Evolutionary conservation across 2,888 invertebrate genomes (phyloP).

Genomic region (Corythucha ciliata): DNA sequence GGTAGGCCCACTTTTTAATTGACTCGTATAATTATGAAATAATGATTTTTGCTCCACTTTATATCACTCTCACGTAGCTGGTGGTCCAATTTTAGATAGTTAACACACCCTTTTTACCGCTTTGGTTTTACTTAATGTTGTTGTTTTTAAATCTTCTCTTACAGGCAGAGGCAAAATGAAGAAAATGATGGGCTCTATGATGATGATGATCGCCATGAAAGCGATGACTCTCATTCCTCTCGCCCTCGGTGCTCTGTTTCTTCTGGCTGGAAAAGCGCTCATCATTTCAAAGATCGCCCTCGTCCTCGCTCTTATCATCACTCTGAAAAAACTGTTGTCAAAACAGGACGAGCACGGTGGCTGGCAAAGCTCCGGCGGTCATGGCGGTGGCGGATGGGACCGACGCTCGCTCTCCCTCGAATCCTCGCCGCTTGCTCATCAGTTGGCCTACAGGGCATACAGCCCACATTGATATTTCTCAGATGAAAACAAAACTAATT

Average conservation of each 20-base stretch:
- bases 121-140: not conserved
- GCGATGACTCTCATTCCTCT: constrained; percentile 71
- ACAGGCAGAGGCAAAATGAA: constrained; percentile 76
- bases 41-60: no score
- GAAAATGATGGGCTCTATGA: constrained; percentile 86
- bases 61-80: no score
- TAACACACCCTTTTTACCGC: no score
- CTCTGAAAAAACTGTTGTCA: constrained; percentile 67
- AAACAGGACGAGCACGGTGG: constrained; percentile 47
- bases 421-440: constrained; percentile 46
- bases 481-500: no score
- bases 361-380: constrained; percentile 46
- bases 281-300: constrained; percentile 74
- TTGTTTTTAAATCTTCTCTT: constrained; percentile 31
- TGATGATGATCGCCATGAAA: constrained; percentile 79
- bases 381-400: constrained; percentile 54
- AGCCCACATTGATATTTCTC: no score
- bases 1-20: no score
- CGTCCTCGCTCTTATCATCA: constrained; percentile 69
- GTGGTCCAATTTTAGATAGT: no score
- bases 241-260: constrained; percentile 68
- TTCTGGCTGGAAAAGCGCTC: constrained; percentile 76
- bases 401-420: constrained; percentile 44
- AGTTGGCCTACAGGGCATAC: constrained; percentile 58
- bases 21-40: no score